Base-by-base conservation (phyloP, 2,888 invertebrate species). In the Ctena decussata region DNA sequence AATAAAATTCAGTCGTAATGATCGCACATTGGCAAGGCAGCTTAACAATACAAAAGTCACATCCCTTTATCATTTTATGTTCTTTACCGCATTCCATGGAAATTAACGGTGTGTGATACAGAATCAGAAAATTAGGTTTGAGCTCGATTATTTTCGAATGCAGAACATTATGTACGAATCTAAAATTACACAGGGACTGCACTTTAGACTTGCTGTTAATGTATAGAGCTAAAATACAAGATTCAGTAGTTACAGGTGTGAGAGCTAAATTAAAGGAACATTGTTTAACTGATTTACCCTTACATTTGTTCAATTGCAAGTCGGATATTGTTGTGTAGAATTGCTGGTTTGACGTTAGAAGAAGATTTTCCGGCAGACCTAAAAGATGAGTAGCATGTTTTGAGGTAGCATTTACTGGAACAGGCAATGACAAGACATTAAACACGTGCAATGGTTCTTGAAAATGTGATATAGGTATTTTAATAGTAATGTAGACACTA, bases 1-100 rank as follows among this genome's bases (percentile, higher is more conserved):
- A 76, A 75, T 44, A 81, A 21, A 32, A 74, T 21, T 72, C 15
- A 0, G 30, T 18, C 37, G 82, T 82, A 12, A 32, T 24, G 12
- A 85, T 65, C 24, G 85, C 76, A 57, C 80, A 85, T 35, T 73
- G 69, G 57, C 85, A 85, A 32, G 85, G 77, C n/a, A 85, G 18
- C 12, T 78, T 70, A 0, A 85, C 35, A 15, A 82, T 37, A 70
- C 85, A 85, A 53, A 85, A 75, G 12, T 74, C 35, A 75, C 85
- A 85, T 24, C 82, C 85, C n/a, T 37, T 41, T n/a, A 77, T 60
- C 21, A 65, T 72, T 39, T 41, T 37, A n/a, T 69, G 30, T 39
- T 21, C 27, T 21, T 60, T 71, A 15, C 27, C 30, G 27, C 80
- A 80, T 37, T 39, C 6, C 27, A 75, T 32, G 1, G 57, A 21